phyloP scores from a whole-genome alignment of 1,140 invertebrate species.

The Euura lappo region DNA sequence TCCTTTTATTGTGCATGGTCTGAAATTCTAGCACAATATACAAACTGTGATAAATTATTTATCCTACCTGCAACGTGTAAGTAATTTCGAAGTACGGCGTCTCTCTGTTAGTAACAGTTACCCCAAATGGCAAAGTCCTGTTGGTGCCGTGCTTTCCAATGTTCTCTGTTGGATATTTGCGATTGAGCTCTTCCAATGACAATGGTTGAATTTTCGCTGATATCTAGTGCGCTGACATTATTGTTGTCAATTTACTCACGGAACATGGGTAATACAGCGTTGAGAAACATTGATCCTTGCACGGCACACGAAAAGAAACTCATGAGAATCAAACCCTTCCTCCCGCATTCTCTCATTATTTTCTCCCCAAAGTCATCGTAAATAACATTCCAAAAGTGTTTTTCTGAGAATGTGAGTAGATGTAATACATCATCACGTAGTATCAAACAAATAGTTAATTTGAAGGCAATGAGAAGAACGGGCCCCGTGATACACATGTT shows the following conservation, averaged over 20 bases:
- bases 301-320: constrained; percentile 16
- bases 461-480: neutral
- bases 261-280: constrained; percentile 31
- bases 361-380: constrained; percentile 23
- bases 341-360: constrained; percentile 33
- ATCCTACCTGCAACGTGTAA: constrained; percentile 36
- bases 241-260: constrained; percentile 26
- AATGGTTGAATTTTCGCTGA: no score
- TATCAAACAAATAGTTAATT: constrained; percentile 17
- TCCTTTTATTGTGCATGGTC: no score
- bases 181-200: neutral
- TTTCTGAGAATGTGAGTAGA: constrained; percentile 32
- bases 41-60: no score
- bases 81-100: constrained; percentile 38
- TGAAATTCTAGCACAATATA: no score
- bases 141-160: constrained; percentile 16
- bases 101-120: constrained; percentile 29
- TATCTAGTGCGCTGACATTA: no score
- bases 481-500: neutral
- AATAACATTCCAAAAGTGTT: constrained; percentile 32
- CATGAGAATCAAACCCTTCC: constrained; percentile 19
- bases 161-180: constrained; percentile 14
- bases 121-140: constrained; percentile 32
- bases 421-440: constrained; percentile 31
- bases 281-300: constrained; percentile 21